Evolutionary conservation across 2,888 invertebrate species (phyloP).

Genomic region (Pycnomerus fuliginosus): DNA sequence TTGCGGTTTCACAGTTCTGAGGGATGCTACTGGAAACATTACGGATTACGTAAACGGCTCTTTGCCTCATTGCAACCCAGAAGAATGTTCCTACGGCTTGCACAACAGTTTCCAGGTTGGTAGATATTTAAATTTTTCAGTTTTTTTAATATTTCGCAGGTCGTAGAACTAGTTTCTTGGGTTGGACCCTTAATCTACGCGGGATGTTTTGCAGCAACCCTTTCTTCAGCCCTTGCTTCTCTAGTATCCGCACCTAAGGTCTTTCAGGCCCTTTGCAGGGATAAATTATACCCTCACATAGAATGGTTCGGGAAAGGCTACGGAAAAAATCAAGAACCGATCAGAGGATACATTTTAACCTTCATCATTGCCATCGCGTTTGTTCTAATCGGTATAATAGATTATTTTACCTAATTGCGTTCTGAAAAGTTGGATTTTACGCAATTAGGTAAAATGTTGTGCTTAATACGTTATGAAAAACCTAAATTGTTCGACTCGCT

Average conservation of each 20-base stretch:
- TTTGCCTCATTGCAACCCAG: conserved; percentile 51
- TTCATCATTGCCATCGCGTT: conserved; percentile 86
- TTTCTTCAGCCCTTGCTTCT: conserved; percentile 94
- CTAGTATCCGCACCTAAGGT: conserved; percentile 95
- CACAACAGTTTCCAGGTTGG: conserved; percentile 82
- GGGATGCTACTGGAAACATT: conserved; percentile 77
- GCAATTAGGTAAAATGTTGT: no score
- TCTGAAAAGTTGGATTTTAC: no score
- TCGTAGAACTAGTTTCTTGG: conserved; percentile 77
- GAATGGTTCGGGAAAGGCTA: conserved; percentile 87
- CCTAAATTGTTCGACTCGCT: no score
- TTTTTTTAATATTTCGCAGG: conserved; percentile 53
- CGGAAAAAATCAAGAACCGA: conserved; percentile 78
- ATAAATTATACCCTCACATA: conserved; percentile 90
- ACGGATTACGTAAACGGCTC: conserved; percentile 59
- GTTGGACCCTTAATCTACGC: conserved; percentile 94
- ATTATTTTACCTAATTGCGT: no score
- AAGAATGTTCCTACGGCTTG: conserved; percentile 67
- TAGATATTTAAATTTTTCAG: conserved; percentile 3
- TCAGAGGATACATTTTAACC: conserved; percentile 89
- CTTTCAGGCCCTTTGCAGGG: conserved; percentile 91
- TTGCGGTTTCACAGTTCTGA: conserved; percentile 70
- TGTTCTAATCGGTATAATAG: conserved; percentile 85
- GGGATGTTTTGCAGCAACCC: conserved; percentile 95
- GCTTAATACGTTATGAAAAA: no score